Evolutionary conservation across 2,113 vertebrate species (phyloP).

Genomic region (Pitta sordida): DNA sequence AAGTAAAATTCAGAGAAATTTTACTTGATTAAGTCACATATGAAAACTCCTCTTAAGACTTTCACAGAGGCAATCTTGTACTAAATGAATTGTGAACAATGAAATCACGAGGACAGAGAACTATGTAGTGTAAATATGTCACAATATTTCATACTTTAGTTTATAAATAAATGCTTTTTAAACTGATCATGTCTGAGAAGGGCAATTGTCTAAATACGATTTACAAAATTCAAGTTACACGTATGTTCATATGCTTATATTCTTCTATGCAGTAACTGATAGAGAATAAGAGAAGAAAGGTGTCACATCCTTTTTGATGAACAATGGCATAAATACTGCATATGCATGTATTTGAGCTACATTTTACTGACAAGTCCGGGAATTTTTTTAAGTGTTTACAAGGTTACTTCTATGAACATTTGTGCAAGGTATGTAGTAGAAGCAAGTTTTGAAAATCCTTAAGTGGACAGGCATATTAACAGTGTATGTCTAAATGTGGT

Average conservation of each 20-base stretch:
- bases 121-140: background rate
- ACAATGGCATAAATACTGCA: background rate
- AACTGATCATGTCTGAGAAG: background rate
- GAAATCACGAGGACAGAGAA: background rate
- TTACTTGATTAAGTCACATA: background rate
- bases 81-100: background rate
- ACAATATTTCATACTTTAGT: background rate
- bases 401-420: background rate
- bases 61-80: background rate
- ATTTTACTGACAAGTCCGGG: background rate
- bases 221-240: background rate
- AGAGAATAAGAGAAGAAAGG: background rate
- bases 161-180: background rate
- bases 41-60: background rate
- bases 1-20: background rate
- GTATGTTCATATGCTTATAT: background rate
- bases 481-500: background rate
- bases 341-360: background rate
- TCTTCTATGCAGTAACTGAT: background rate
- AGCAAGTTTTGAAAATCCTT: background rate
- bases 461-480: background rate
- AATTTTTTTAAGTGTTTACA: background rate
- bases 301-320: background rate
- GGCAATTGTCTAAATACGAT: background rate
- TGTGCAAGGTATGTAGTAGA: background rate